Evolutionary conservation across 1,140 invertebrate species (phyloP).

Genomic region (Zaprionus tsacasi): DNA sequence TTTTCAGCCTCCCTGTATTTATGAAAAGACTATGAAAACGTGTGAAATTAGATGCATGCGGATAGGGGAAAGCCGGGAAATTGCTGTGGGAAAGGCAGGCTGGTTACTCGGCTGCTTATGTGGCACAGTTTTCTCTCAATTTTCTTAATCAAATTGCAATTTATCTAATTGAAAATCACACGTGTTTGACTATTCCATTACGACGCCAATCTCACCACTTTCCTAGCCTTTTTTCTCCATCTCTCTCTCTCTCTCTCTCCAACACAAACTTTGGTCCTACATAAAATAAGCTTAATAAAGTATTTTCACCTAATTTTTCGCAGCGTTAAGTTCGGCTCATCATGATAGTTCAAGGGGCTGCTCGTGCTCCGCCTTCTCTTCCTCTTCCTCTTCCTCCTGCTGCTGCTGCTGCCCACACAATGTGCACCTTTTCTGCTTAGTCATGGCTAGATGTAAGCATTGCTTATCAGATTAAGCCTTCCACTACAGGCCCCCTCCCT

Average conservation of each 20-base stretch:
- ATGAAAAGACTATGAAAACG: slow-evolving; percentile 34
- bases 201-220: neutral
- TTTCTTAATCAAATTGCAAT: slow-evolving; percentile 4
- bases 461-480: slow-evolving; percentile 52
- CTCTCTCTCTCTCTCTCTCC: neutral
- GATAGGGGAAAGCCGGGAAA: neutral
- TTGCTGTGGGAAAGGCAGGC: neutral
- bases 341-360: slow-evolving; percentile 35
- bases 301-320: slow-evolving; percentile 42
- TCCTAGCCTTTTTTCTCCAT: neutral
- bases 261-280: neutral
- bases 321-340: slow-evolving; percentile 38
- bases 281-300: slow-evolving; percentile 25
- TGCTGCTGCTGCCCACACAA: neutral
- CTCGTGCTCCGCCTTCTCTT: too few species aligned
- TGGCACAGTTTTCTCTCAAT: neutral
- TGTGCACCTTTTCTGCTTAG: slow-evolving; percentile 48
- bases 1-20: slow-evolving; percentile 37
- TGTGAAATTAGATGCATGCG: slow-evolving; percentile 15
- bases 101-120: slow-evolving; percentile 1
- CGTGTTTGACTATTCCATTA: neutral
- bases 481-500: neutral
- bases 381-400: too few species aligned
- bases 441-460: slow-evolving; percentile 44
- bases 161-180: slow-evolving; percentile 12